A percentile compares a stretch with the other conserved stretches of the same genome.
Evolutionary conservation across 1,140 invertebrate genomes (phyloP).

Genomic region (Trachymyrmex septentrionalis): DNA sequence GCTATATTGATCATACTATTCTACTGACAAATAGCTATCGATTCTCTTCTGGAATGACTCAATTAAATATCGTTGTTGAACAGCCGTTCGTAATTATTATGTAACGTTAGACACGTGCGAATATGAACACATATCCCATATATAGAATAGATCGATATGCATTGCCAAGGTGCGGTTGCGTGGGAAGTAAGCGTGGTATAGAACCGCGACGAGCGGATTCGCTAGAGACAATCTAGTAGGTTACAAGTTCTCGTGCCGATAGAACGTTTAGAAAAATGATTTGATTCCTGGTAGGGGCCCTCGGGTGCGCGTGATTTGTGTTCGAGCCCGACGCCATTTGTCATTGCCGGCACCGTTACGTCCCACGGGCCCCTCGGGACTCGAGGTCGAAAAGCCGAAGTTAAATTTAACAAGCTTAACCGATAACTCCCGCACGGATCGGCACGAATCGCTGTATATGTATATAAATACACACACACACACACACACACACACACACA

Average conservation of each 20-base stretch:
- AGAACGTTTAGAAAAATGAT: slow-evolving; percentile 72
- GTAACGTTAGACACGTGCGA: slow-evolving; percentile 42
- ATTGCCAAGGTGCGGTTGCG: slow-evolving; percentile 53
- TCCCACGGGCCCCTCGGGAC: slow-evolving; percentile 67
- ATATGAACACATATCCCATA: neutral
- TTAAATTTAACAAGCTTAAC: slow-evolving; percentile 76
- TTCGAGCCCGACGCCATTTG: slow-evolving; percentile 71
- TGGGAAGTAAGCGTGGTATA: slow-evolving; percentile 45
- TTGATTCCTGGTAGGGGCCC: slow-evolving; percentile 69
- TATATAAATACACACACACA: neutral
- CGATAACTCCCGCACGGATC: slow-evolving; percentile 74
- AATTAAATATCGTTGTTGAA: slow-evolving; percentile 34
- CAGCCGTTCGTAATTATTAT: slow-evolving; percentile 23
- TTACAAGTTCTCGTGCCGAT: slow-evolving; percentile 64
- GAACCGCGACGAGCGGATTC: slow-evolving; percentile 32
- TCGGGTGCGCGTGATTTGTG: slow-evolving; percentile 73
- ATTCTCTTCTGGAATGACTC: neutral
- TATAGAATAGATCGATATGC: slow-evolving; percentile 50
- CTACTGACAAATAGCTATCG: slow-evolving; percentile 16
- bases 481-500: no score
- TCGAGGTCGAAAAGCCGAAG: slow-evolving; percentile 72
- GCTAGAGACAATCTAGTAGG: slow-evolving; percentile 57
- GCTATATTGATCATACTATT: neutral
- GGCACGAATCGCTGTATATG: slow-evolving; percentile 34
- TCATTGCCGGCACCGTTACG: slow-evolving; percentile 76